Conservation (phyloP, 2,888 invertebrate species). For the Siphonodentalium dalli region DNA sequence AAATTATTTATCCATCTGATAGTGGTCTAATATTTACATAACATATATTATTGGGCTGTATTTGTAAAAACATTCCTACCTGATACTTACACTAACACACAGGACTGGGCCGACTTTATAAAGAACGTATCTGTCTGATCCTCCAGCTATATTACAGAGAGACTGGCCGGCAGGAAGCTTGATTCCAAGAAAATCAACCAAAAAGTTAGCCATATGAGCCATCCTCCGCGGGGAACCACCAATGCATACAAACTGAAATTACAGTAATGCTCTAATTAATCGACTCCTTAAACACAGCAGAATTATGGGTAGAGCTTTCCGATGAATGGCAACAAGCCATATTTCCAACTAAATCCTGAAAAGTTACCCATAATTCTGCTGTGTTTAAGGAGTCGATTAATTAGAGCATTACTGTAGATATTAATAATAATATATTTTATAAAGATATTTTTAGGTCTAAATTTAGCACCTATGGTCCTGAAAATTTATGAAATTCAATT, state of each 20-base stretch:
- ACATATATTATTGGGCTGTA: not conserved
- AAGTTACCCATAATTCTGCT: too few species aligned
- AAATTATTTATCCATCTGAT: not conserved
- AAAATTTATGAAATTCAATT: too few species aligned
- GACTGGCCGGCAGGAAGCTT: slow-evolving; percentile 44
- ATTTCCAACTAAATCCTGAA: too few species aligned
- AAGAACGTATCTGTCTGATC: slow-evolving; percentile 88
- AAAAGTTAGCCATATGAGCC: slow-evolving; percentile 89
- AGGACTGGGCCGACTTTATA: slow-evolving; percentile 92
- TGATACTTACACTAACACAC: slow-evolving; percentile 73
- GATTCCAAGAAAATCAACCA: slow-evolving; percentile 82
- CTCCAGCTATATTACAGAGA: slow-evolving; percentile 84
- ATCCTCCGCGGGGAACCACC: slow-evolving; percentile 94
- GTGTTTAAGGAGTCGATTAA: too few species aligned
- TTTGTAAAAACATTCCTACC: not conserved
- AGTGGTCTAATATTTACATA: not conserved
- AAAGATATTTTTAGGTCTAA: too few species aligned
- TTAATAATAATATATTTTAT: too few species aligned
- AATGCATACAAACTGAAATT: slow-evolving; percentile 89
- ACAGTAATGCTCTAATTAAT: not conserved
- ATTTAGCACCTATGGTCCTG: too few species aligned
- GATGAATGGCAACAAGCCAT: too few species aligned
- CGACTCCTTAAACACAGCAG: too few species aligned
- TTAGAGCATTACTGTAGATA: too few species aligned
- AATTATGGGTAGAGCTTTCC: too few species aligned